A percentile compares a stretch with the other conserved stretches of the same genome.
Evolutionary conservation across 1,140 invertebrate genomes (phyloP).

Genomic region (Pentalonia nigronervosa): DNA sequence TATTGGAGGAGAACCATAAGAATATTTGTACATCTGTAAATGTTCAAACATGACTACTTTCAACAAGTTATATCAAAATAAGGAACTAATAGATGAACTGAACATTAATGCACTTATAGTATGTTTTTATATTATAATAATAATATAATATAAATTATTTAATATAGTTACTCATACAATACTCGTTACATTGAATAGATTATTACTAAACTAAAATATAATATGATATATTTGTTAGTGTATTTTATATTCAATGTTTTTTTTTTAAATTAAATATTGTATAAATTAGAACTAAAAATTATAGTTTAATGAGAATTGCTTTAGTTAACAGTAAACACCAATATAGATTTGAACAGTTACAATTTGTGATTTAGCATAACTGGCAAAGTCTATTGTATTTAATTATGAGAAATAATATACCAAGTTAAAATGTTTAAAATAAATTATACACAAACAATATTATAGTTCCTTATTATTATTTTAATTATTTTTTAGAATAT

Average conservation of each 20-base stretch:
- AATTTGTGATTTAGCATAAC: not conserved
- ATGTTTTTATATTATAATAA: not conserved
- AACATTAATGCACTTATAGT: not conserved
- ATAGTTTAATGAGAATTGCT: slow-evolving; percentile 1
- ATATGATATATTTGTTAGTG: not conserved
- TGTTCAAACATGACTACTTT: not conserved
- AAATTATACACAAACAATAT: not conserved
- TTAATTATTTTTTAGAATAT: slow-evolving; percentile 13
- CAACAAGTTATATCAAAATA: not conserved
- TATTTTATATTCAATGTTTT: not conserved
- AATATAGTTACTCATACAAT: not conserved
- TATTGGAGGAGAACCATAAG: slow-evolving; percentile 23
- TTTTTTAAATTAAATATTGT: not conserved
- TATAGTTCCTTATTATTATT: slow-evolving; percentile 39
- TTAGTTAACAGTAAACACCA: not conserved
- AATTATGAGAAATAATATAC: not conserved
- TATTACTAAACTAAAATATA: not conserved
- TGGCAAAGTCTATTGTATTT: not conserved
- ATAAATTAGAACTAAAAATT: not conserved
- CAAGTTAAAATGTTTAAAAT: not conserved
- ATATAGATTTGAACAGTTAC: not conserved
- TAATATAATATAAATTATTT: not conserved
- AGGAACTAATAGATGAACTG: not conserved
- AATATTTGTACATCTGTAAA: not conserved
- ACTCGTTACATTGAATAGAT: not conserved